These are phyloP conservation scores for Polydrusus tereticollis DNA, from an alignment of 2,888 invertebrate genomes.

Conservation along the genomic window DNA sequence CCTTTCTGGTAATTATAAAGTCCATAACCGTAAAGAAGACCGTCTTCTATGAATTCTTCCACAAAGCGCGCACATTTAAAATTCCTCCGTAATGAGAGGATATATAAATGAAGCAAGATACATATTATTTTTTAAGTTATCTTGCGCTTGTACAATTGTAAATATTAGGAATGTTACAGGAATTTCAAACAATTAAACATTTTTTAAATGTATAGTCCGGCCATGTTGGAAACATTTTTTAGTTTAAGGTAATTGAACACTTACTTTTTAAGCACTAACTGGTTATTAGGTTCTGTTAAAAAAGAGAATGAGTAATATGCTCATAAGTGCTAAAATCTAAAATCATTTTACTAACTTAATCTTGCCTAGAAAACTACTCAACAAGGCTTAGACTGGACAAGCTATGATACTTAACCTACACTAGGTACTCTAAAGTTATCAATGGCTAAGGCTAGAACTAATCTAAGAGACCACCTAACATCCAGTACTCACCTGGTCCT, in stretches of 20 bases:
- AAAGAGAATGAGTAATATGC: neutral
- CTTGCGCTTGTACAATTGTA: no score
- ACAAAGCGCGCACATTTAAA: neutral
- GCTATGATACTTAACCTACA: slow-evolving; percentile 9
- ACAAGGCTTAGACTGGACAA: neutral
- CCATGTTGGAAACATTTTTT: no score
- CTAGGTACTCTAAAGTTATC: slow-evolving; percentile 9
- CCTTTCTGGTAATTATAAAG: slow-evolving; percentile 4
- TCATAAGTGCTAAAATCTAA: neutral
- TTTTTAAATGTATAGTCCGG: no score
- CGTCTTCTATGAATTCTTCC: slow-evolving; percentile 11
- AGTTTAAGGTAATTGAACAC: no score
- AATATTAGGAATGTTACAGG: neutral
- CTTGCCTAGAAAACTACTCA: neutral
- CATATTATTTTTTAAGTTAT: neutral
- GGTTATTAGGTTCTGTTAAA: no score
- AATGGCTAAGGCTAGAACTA: slow-evolving; percentile 7
- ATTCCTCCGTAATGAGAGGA: neutral
- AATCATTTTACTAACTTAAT: neutral
- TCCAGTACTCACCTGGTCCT: slow-evolving; percentile 61
- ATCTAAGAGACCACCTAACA: slow-evolving; percentile 27
- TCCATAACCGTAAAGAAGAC: slow-evolving; percentile 1
- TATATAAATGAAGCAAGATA: neutral
- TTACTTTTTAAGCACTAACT: no score
- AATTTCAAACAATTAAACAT: neutral